Base-by-base conservation (phyloP, 53 echinoderm and acorn worm genomes). In the Crossaster papposus region DNA sequence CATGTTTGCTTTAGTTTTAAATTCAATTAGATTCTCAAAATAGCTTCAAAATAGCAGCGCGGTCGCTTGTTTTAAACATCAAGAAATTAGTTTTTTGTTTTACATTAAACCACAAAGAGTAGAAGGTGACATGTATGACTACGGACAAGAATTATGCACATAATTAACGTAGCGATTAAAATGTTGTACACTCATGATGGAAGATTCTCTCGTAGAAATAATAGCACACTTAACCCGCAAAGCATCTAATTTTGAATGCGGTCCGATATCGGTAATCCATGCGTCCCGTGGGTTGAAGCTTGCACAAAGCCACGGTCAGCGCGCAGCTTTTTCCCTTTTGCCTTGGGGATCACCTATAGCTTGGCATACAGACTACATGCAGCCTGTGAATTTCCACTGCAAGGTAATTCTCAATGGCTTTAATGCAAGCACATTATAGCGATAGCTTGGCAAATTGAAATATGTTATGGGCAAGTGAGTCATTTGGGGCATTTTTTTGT, bases 181-280 rank as follows among this genome's bases (percentile, higher is more conserved):
- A 37, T 35, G 62, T 62, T 17, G 62, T 23, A 68, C 68, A 28
- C n/a, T n/a, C n/a, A n/a, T n/a, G n/a, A n/a, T n/a, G n/a, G 44
- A 10, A 79, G 79, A 54, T 26, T 15, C 75, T 36, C 35, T 20
- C 75, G 31, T 29, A 34, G 36, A 20, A 36, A 83, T 83, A 83
- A 83, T 83, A 83, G 52, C 33, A 51, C 44, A 78, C 34, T 50
- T 51, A 4, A 65, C 29, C 65, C 37, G 24, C 72, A 84, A 84
- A 84, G 50, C 84, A 65, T 84, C 84, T 84, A 72, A 84, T 84
- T 84, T 84, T 50, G 34, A 84, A 52, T 84, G 84, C 84, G 70
- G 72, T 84, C 72, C 44, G 71, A 84, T 71, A 84, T 84, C 84
- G 84, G 65, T 71, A 70, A 84, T 84, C 72, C 52, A 65, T 84